Evolutionary conservation across 2,888 invertebrate species (phyloP), one percentile per base, ranked within the genome.

Genomic region (Strigamia maritima): DNA sequence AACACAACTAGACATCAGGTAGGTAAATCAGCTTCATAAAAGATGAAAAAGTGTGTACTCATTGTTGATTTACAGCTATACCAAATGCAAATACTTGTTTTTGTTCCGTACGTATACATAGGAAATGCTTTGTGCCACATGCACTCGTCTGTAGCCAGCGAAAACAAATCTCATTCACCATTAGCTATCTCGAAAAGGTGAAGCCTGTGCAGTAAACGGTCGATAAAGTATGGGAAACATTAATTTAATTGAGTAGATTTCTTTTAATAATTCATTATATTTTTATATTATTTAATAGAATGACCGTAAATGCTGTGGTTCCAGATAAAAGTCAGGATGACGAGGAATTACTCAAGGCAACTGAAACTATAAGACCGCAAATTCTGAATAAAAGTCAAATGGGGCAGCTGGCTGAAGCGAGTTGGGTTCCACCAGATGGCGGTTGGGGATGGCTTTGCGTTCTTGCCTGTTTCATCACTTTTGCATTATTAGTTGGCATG

Each of bases 381-480:
- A n/a, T 44, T 12, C 44, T 44, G 44, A 44, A 44, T n/a, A 44
- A 44, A n/a, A 54, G 54, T 10, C 54, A 54, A 19, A 1, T 54
- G 54, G 22, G 28, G 24, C 14, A 70, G 28, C 12, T 70, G n/a
- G 70, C 70, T 16, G 70, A 75, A 38, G 4, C 12, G 16, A 26
- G 22, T 28, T 77, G 44, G 44, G 77, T 77, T 40, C 44, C 77
- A 44, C 77, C 77, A 49, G 77, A 77, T 49, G 77, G 77, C 49
- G 77, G 77, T 2, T 77, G 77, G 77, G 77, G 77, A 10, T 77
- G 77, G 77, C 22, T 77, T 16, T 22, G 19, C 10, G 77, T 77
- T 0, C 12, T 49, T 10, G 44, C 44, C 16, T 2, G 24, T 40
- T 77, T 77, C 24, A 16, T 22, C 26, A 26, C 38, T 14, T 77